Percentiles rank a stretch among this genome's conserved stretches.
These are phyloP conservation scores for Blennius ocellaris DNA, from an alignment of 2,113 vertebrate species.

Conservation along the genomic window DNA sequence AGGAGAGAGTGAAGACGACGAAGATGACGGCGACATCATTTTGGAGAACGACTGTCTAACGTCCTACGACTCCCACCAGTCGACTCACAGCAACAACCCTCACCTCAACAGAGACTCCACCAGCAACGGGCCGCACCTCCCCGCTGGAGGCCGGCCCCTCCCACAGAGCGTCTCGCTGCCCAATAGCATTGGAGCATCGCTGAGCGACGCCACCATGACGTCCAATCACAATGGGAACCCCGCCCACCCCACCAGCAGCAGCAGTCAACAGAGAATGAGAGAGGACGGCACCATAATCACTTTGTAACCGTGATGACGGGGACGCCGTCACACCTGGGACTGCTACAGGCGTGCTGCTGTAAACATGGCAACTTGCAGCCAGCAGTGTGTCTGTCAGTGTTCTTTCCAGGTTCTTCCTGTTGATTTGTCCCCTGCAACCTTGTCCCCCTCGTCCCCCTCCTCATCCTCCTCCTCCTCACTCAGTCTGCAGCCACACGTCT, in stretches of 20 bases:
- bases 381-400: neutral
- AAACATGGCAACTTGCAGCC: slow-evolving; percentile 7
- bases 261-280: slow-evolving; percentile 81
- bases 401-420: neutral
- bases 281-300: slow-evolving; percentile 90
- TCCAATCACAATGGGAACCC: slow-evolving; percentile 81
- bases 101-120: slow-evolving; percentile 64
- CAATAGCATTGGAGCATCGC: slow-evolving; percentile 73
- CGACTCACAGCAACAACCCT: slow-evolving; percentile 83
- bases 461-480: neutral
- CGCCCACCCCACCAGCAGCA: slow-evolving; percentile 72
- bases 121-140: slow-evolving; percentile 15
- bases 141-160: slow-evolving; percentile 74
- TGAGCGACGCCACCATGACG: slow-evolving; percentile 77
- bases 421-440: neutral
- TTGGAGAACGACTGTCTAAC: slow-evolving; percentile 86
- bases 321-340: neutral
- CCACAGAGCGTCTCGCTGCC: slow-evolving; percentile 85
- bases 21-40: slow-evolving; percentile 91
- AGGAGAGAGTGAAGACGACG: slow-evolving; percentile 88
- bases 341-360: slow-evolving; percentile 9
- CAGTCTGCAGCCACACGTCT: neutral
- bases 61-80: slow-evolving; percentile 57
- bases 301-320: slow-evolving; percentile 75
- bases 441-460: neutral